These are phyloP conservation scores for Ips nitidus DNA, from an alignment of 1,140 invertebrate genomes.

Conservation along the genomic window DNA sequence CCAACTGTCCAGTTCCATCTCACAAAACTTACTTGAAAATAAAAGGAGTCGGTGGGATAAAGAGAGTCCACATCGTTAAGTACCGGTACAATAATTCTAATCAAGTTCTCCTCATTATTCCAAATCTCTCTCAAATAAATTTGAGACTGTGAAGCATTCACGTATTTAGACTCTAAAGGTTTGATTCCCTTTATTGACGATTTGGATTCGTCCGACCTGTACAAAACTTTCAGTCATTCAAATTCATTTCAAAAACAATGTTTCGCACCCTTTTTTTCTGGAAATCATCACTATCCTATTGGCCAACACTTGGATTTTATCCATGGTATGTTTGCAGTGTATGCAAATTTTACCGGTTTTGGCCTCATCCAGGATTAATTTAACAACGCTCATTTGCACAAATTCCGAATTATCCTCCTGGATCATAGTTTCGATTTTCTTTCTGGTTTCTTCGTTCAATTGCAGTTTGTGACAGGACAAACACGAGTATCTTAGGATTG, in stretches of 20 bases:
- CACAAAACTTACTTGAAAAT: slow-evolving; percentile 62
- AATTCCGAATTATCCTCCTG: slow-evolving; percentile 12
- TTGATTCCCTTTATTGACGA: slow-evolving; percentile 19
- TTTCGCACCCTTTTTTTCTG: slow-evolving; percentile 41
- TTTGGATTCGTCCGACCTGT: neutral
- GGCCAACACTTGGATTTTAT: slow-evolving; percentile 63
- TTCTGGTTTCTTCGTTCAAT: slow-evolving; percentile 60
- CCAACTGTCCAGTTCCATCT: no score
- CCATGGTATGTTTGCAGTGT: slow-evolving; percentile 62
- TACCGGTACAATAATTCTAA: slow-evolving; percentile 73
- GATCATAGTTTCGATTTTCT: slow-evolving; percentile 26
- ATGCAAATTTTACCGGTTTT: slow-evolving; percentile 62
- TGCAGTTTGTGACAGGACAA: slow-evolving; percentile 71
- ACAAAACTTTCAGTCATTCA: no score
- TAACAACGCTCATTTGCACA: slow-evolving; percentile 53
- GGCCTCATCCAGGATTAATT: slow-evolving; percentile 59
- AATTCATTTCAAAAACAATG: no score
- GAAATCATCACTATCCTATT: slow-evolving; percentile 62
- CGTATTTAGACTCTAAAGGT: slow-evolving; percentile 32
- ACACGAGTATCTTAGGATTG: slow-evolving; percentile 69
- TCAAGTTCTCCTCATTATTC: slow-evolving; percentile 70
- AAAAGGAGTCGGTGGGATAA: slow-evolving; percentile 86
- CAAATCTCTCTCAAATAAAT: slow-evolving; percentile 77
- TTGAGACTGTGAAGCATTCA: slow-evolving; percentile 50
- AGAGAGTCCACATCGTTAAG: slow-evolving; percentile 59